Conservation (phyloP, 1,140 invertebrate genomes). For the Helicoverpa zea region DNA sequence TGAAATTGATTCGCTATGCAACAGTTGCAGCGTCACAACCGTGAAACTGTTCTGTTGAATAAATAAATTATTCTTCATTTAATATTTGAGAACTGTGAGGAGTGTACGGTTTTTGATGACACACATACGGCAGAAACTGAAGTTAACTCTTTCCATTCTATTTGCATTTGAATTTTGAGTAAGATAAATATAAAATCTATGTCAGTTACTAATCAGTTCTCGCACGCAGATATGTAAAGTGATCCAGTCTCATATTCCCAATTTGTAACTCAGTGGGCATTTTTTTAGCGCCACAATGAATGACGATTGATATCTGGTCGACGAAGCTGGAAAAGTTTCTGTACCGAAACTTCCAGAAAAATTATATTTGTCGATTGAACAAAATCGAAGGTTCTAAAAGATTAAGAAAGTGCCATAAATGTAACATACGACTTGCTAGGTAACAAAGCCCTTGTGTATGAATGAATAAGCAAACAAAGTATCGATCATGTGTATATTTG, state of each 20-base stretch:
- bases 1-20: slow-evolving; percentile 26
- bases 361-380: background rate
- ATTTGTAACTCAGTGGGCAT: background rate
- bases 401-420: background rate
- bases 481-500: slow-evolving; percentile 25
- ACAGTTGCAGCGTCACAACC: background rate
- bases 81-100: background rate
- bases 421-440: background rate
- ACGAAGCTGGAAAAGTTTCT: too few species aligned
- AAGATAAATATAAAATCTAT: slow-evolving; percentile 32
- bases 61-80: background rate
- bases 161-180: slow-evolving; percentile 16
- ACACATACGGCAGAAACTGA: background rate
- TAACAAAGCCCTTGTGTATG: slow-evolving; percentile 11
- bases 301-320: too few species aligned
- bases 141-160: background rate
- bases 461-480: background rate
- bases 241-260: background rate
- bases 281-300: too few species aligned
- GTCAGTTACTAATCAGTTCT: slow-evolving; percentile 17
- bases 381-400: background rate
- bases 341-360: too few species aligned
- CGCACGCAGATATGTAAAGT: background rate
- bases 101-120: background rate
- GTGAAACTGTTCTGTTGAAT: background rate